These are phyloP conservation scores for Lophius piscatorius DNA, from an alignment of 2,113 vertebrate genomes.

Conservation along the genomic window DNA sequence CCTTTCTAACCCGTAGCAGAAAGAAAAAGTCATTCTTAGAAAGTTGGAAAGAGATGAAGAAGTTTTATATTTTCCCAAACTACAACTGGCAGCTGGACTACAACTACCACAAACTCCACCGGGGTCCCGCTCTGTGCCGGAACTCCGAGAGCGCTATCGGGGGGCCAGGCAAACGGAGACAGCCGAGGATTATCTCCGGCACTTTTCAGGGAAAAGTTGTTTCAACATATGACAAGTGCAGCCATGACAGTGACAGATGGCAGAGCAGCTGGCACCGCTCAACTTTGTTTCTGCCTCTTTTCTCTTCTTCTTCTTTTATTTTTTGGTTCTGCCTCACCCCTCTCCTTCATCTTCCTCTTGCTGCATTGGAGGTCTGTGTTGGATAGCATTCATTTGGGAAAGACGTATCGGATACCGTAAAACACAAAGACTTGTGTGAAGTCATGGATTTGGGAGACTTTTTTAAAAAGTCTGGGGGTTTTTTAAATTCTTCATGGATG, in stretches of 20 bases:
- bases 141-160: constrained; percentile 51
- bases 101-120: constrained; percentile 1
- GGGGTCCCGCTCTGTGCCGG: constrained; percentile 26
- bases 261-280: constrained; percentile 80
- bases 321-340: too few relatives aligned
- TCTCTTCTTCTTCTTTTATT: constrained; percentile 53
- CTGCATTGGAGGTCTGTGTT: constrained; percentile 67
- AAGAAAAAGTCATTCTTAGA: too few relatives aligned
- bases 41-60: too few relatives aligned
- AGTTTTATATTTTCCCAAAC: too few relatives aligned
- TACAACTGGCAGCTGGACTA: too few relatives aligned
- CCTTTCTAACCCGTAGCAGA: too few relatives aligned
- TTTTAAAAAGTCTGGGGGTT: too few relatives aligned
- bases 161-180: constrained; percentile 66
- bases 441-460: too few relatives aligned
- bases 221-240: constrained; percentile 74
- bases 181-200: constrained; percentile 70
- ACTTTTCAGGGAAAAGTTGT: constrained; percentile 75
- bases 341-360: constrained; percentile 36
- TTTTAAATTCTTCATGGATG: too few relatives aligned
- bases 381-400: constrained; percentile 78
- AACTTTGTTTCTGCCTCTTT: constrained; percentile 75
- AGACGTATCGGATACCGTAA: constrained; percentile 60
- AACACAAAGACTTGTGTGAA: too few relatives aligned
- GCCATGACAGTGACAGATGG: constrained; percentile 83